phyloP scores from a whole-genome alignment of 2,797 vertebrate species.

The Coluber constrictor region DNA sequence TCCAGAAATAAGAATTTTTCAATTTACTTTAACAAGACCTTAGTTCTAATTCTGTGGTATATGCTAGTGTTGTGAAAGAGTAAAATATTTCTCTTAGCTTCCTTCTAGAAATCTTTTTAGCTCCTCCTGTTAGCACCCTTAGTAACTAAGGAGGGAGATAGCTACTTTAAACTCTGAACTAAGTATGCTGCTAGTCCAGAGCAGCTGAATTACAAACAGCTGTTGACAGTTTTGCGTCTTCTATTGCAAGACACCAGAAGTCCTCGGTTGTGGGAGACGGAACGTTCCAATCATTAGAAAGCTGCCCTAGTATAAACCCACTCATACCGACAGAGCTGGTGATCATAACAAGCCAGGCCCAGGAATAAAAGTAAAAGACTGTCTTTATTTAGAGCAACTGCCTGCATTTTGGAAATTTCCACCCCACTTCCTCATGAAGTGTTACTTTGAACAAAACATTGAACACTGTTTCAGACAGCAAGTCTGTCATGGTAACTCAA shows the following conservation, averaged over 20 bases:
- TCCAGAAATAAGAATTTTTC: not conserved
- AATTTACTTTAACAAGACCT: not conserved
- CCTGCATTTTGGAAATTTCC: conserved; percentile 72
- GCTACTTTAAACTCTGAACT: not conserved
- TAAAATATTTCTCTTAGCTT: not conserved
- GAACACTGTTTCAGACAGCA: not conserved
- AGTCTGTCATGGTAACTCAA: conserved; percentile 12
- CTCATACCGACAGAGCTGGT: conserved; percentile 47
- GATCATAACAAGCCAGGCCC: conserved; percentile 54
- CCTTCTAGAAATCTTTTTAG: conserved; percentile 7
- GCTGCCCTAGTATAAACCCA: conserved; percentile 48
- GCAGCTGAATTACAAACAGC: conserved; percentile 42
- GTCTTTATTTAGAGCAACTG: conserved; percentile 57
- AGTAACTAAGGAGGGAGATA: not conserved
- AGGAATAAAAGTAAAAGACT: conserved; percentile 65
- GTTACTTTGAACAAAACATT: conserved; percentile 54
- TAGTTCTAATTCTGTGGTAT: not conserved
- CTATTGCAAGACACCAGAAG: conserved; percentile 58
- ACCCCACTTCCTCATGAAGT: conserved; percentile 62
- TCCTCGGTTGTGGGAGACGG: conserved; percentile 44
- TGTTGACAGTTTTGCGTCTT: conserved; percentile 46
- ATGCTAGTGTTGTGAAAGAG: not conserved
- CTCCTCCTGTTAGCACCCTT: conserved; percentile 1
- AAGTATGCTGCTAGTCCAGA: conserved; percentile 27
- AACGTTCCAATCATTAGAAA: conserved; percentile 28